Base-by-base conservation (phyloP, 2,888 invertebrate genomes). In the Agrotis segetum region DNA sequence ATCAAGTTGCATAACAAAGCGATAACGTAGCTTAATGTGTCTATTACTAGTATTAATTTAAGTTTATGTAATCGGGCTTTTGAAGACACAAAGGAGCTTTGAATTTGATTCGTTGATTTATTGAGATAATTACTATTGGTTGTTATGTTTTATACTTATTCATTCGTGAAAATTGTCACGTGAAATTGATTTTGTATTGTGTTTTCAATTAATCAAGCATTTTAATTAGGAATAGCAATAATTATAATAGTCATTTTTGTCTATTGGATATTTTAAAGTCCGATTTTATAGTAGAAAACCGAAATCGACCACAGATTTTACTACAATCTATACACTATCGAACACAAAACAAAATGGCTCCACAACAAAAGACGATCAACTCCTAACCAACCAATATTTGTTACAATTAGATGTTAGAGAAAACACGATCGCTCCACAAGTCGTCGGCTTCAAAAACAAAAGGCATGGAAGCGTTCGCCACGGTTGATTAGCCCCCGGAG, bases 401-500 rank as follows among this genome's bases (percentile, higher is more conserved):
- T 75, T 67, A 82, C 75, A 79, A 79, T 79, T 81, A 70, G 71
- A 67, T 58, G 74, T 71, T 74, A 67, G 66, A 73, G 79, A 80
- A 74, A 77, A 73, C 44, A 40, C 66, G 79, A 70, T 50, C 53
- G 53, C 24, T 67, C 56, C 66, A 63, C 72, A 67, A 77, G 74
- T 74, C 66, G 85, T 86, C 88, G 87, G 85, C 79, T 79, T 74
- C 71, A 85, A 86, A 88, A 88, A 88, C 89, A 89, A 89, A 88
- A 88, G 89, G 83, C 83, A 83, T 84, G 85, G 87, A 84, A 84
- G 81, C 75, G 83, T 85, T 83, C 78, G 78, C 85, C 74, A 80
- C 87, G 87, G 85, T 87, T 90, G 89, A 90, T 89, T 88, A 89
- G 87, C 85, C 89, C 90, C 88, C 75, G 85, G 83, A 88, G 90